Percentiles rank a stretch among this genome's conserved stretches.
Evolutionary conservation across 1,140 invertebrate species (phyloP).

Genomic region (Radopholus similis): DNA sequence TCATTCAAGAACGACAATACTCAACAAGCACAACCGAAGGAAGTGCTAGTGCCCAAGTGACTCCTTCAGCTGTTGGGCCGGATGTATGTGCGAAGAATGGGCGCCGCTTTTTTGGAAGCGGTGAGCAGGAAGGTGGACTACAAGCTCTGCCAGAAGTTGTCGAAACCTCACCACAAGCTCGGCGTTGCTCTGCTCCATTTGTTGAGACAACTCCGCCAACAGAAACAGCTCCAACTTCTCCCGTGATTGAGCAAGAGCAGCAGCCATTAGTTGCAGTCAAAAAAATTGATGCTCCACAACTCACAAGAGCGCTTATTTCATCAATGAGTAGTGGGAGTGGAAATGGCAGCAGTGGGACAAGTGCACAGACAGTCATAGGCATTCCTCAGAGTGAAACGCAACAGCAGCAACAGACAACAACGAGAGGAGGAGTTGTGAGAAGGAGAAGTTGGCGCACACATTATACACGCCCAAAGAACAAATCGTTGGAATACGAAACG

Average conservation of each 20-base stretch:
- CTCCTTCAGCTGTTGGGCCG: background rate
- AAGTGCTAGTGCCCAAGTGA: background rate
- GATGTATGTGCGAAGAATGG: background rate
- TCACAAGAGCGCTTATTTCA: background rate
- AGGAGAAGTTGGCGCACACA: slow-evolving; percentile 40
- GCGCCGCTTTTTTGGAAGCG: slow-evolving; percentile 11
- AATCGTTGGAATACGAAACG: slow-evolving; percentile 65
- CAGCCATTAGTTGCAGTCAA: background rate
- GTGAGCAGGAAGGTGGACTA: slow-evolving; percentile 14
- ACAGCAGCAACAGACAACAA: background rate
- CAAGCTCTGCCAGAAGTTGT: slow-evolving; percentile 9
- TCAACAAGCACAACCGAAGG: slow-evolving; percentile 18
- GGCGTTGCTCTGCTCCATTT: slow-evolving; percentile 8
- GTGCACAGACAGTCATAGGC: slow-evolving; percentile 12
- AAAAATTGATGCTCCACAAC: too few relatives aligned
- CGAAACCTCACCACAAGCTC: slow-evolving; percentile 3
- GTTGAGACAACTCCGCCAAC: too few relatives aligned
- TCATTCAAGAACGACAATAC: slow-evolving; percentile 17
- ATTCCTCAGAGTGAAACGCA: background rate
- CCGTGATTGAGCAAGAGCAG: background rate
- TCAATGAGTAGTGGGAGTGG: slow-evolving; percentile 25
- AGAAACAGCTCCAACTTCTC: too few relatives aligned
- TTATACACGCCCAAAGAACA: slow-evolving; percentile 41
- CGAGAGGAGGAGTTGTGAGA: slow-evolving; percentile 30
- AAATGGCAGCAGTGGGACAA: slow-evolving; percentile 28